Evolutionary conservation across 1,140 invertebrate species (phyloP).

Genomic region (Mylabris phalerata): DNA sequence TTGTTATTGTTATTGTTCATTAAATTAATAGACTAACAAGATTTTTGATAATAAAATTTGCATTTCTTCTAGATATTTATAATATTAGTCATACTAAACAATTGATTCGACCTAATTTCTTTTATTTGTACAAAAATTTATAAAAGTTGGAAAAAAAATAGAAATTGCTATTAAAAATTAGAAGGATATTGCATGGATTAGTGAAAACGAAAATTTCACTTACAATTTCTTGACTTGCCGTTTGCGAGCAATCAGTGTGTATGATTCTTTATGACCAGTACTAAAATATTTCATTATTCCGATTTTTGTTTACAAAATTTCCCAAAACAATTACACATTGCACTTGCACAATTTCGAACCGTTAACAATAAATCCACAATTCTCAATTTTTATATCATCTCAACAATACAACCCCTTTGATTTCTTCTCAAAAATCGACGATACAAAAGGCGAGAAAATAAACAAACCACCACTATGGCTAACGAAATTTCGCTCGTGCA

Average conservation of each 20-base stretch:
- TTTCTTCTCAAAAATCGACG: no score
- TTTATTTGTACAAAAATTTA: no score
- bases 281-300: slow-evolving; percentile 48
- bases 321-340: slow-evolving; percentile 4
- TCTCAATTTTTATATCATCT: background rate
- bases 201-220: slow-evolving; percentile 18
- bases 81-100: background rate
- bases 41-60: no score
- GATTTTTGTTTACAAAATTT: background rate
- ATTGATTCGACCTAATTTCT: background rate
- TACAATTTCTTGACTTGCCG: slow-evolving; percentile 49
- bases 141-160: no score
- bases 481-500: background rate
- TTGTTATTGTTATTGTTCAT: no score
- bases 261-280: slow-evolving; percentile 46
- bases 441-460: no score
- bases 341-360: slow-evolving; percentile 5
- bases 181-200: slow-evolving; percentile 1
- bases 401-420: no score
- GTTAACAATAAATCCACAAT: background rate
- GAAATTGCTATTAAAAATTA: background rate
- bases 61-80: no score
- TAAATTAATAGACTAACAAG: no score
- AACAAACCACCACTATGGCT: background rate
- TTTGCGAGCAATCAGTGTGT: slow-evolving; percentile 47